Evolutionary conservation across 2,888 invertebrate species (phyloP).

Genomic region (Acrobasis consociella): DNA sequence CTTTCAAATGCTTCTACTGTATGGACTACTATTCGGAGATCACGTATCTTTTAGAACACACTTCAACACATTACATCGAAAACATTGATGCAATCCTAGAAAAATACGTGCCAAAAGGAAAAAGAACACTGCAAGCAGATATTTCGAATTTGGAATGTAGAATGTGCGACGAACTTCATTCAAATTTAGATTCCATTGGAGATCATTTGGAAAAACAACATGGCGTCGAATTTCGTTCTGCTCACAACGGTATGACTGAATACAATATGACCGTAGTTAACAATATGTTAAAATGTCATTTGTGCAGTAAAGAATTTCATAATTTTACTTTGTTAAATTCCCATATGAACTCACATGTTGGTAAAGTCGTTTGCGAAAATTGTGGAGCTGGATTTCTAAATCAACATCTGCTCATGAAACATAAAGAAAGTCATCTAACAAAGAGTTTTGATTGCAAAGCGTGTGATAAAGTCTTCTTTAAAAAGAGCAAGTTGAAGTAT

Average conservation of each 20-base stretch:
- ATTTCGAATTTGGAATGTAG: conserved; percentile 55
- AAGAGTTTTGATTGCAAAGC: conserved; percentile 50
- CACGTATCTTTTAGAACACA: conserved; percentile 46
- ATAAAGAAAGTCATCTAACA: conserved; percentile 49
- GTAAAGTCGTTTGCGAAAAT: conserved; percentile 59
- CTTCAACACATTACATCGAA: conserved; percentile 39
- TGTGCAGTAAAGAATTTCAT: conserved; percentile 48
- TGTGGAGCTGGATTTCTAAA: conserved; percentile 58
- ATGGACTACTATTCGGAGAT: conserved; percentile 48
- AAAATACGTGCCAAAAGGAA: conserved; percentile 50
- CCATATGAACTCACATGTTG: conserved; percentile 57
- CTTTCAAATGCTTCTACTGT: conserved; percentile 63
- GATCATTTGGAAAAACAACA: conserved; percentile 49
- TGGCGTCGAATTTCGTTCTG: conserved; percentile 41
- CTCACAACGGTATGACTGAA: conserved; percentile 57
- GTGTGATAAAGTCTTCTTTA: conserved; percentile 63
- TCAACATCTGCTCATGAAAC: conserved; percentile 50
- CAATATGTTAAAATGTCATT: conserved; percentile 49
- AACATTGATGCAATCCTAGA: conserved; percentile 40
- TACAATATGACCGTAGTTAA: conserved; percentile 49
- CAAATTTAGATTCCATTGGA: conserved; percentile 41
- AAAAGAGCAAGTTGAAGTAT: conserved; percentile 67
- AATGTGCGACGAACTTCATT: conserved; percentile 40
- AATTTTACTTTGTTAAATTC: conserved; percentile 49
- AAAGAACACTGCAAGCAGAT: conserved; percentile 53